Conservation (phyloP, 2,797 vertebrate genomes). For the Acrossocheilus fasciatus region DNA sequence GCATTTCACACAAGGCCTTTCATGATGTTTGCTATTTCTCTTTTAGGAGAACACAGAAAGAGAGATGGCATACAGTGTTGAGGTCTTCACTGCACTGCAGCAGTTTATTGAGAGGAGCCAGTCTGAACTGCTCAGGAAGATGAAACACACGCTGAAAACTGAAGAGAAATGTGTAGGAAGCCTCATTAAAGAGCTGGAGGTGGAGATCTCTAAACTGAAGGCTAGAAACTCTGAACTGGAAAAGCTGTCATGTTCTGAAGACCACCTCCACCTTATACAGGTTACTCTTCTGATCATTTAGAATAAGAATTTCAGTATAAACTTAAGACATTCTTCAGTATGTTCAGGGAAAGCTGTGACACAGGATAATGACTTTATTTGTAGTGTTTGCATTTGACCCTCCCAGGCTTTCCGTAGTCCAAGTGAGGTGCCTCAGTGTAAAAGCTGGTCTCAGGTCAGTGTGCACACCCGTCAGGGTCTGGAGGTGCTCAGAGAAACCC, state of each 20-base stretch:
- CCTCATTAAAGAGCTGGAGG: conserved; percentile 69
- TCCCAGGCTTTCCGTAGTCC: conserved; percentile 69
- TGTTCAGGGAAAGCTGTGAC: background rate
- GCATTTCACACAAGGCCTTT: background rate
- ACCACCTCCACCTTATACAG: conserved; percentile 75
- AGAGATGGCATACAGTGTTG: conserved; percentile 65
- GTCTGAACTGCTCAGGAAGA: conserved; percentile 63
- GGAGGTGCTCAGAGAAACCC: conserved; percentile 63
- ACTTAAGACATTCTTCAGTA: background rate
- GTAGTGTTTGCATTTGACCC: background rate
- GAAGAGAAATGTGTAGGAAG: conserved; percentile 66
- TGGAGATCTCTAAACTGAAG: conserved; percentile 71
- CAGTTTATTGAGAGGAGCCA: conserved; percentile 65
- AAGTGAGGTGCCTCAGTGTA: conserved; percentile 43
- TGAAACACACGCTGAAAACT: conserved; percentile 70
- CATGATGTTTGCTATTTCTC: background rate
- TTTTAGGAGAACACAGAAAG: conserved; percentile 66
- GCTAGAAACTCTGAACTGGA: conserved; percentile 68
- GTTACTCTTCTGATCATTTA: conserved; percentile 34
- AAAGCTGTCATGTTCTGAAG: conserved; percentile 69
- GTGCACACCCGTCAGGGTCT: conserved; percentile 69
- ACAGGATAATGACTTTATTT: background rate
- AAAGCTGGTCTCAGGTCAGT: conserved; percentile 62
- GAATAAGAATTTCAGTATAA: background rate
- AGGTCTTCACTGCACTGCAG: conserved; percentile 68